Conservation (phyloP, 1,140 invertebrate species). For the Brachionus rotundiformis region DNA sequence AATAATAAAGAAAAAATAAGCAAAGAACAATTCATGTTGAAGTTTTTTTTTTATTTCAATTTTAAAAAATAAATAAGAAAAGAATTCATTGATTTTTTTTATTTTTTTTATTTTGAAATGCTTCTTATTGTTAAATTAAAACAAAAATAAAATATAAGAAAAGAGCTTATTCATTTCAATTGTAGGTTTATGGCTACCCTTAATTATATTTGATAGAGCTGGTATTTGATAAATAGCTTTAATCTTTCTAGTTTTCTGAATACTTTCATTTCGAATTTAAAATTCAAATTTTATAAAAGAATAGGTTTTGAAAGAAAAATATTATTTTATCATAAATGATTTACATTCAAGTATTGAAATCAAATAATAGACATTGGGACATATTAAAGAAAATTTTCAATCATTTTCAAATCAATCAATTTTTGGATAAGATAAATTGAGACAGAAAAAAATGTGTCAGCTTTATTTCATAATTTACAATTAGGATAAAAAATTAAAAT, state of each 20-base stretch:
- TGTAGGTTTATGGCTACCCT: background rate
- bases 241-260: constrained; percentile 16
- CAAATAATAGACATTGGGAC: background rate
- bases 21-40: constrained; percentile 41
- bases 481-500: background rate
- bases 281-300: background rate
- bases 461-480: background rate
- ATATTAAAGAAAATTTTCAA: background rate
- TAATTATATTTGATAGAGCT: background rate
- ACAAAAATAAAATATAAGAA: constrained; percentile 13
- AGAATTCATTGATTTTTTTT: constrained; percentile 48
- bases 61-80: background rate
- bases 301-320: background rate
- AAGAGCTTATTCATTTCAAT: background rate
- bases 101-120: constrained; percentile 44
- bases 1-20: constrained; percentile 5
- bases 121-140: constrained; percentile 7
- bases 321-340: background rate
- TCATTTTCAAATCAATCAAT: background rate
- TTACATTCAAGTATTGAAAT: background rate
- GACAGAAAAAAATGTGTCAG: background rate
- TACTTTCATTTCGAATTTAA: background rate
- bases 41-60: constrained; percentile 28
- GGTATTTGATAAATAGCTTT: background rate
- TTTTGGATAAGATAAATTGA: background rate